Conservation (phyloP, 1,140 invertebrate genomes). For the Psix sp. region DNA sequence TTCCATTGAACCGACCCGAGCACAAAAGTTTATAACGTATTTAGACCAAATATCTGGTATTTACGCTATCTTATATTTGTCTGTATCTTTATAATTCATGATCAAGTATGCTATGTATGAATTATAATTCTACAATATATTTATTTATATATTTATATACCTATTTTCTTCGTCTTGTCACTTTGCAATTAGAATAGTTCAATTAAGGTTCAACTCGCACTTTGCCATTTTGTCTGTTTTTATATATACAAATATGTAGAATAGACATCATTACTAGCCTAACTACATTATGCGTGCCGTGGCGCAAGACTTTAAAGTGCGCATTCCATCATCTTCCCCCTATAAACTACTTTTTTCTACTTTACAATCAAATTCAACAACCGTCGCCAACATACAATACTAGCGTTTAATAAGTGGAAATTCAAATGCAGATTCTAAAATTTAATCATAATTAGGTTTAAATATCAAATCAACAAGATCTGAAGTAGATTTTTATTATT, state of each 20-base stretch:
- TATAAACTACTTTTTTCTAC: conserved; percentile 68
- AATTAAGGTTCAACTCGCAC: conserved; percentile 60
- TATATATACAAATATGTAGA: conserved; percentile 74
- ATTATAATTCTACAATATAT: conserved; percentile 62
- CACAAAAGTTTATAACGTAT: conserved; percentile 65
- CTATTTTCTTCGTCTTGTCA: conserved; percentile 25
- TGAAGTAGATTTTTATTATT: too few species aligned
- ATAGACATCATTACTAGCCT: conserved; percentile 71
- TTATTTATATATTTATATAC: conserved; percentile 47
- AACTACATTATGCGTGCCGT: conserved; percentile 73
- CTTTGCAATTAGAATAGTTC: conserved; percentile 58
- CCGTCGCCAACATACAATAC: conserved; percentile 70
- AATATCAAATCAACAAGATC: too few species aligned
- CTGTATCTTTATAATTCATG: conserved; percentile 62
- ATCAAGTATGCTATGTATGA: conserved; percentile 51
- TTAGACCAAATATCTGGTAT: conserved; percentile 66
- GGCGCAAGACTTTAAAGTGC: conserved; percentile 70
- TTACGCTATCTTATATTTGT: conserved; percentile 67
- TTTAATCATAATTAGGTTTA: too few species aligned
- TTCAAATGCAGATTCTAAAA: too few species aligned
- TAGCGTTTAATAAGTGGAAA: not conserved
- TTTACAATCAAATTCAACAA: conserved; percentile 77
- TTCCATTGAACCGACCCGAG: conserved; percentile 58
- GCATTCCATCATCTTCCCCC: conserved; percentile 61
- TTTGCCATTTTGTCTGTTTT: not conserved